Evolutionary conservation across 1,140 invertebrate genomes (phyloP).

Genomic region (Frieseomelitta varia): DNA sequence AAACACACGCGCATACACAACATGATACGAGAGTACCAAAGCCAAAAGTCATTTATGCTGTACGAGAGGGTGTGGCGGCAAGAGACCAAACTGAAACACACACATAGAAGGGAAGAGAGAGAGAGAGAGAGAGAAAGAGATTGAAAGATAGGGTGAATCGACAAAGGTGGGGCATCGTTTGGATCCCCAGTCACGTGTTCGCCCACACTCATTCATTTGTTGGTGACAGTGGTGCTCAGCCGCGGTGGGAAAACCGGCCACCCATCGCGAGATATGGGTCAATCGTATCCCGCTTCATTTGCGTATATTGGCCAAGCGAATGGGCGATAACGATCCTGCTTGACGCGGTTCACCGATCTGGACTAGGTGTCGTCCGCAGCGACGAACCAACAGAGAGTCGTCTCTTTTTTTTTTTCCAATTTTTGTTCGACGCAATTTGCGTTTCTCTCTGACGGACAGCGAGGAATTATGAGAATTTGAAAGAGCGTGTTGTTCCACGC

Average conservation of each 20-base stretch:
- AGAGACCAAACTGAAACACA: background rate
- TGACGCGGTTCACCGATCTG: background rate
- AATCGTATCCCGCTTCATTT: constrained; percentile 53
- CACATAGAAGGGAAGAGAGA: constrained; percentile 7
- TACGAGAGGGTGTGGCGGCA: constrained; percentile 37
- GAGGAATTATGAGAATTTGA: background rate
- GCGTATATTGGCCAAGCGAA: constrained; percentile 29
- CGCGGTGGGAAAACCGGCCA: constrained; percentile 56
- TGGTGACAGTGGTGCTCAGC: constrained; percentile 73
- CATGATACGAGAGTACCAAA: constrained; percentile 43
- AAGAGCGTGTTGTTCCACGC: background rate
- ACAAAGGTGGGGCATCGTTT: constrained; percentile 54
- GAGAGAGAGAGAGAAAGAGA: constrained; percentile 9
- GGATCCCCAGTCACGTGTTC: constrained; percentile 75
- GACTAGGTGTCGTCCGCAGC: background rate
- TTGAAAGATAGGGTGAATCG: constrained; percentile 6
- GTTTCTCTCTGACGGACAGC: background rate
- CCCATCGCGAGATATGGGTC: constrained; percentile 69
- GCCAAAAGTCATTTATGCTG: constrained; percentile 61
- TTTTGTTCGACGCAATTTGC: background rate
- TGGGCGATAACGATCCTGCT: constrained; percentile 8
- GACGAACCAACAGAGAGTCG: background rate
- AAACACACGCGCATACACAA: constrained; percentile 9
- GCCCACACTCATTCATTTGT: constrained; percentile 79
- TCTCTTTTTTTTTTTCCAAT: background rate